Evolutionary conservation across 2,113 vertebrate genomes (phyloP).

Genomic region (Salvelinus fontinalis): DNA sequence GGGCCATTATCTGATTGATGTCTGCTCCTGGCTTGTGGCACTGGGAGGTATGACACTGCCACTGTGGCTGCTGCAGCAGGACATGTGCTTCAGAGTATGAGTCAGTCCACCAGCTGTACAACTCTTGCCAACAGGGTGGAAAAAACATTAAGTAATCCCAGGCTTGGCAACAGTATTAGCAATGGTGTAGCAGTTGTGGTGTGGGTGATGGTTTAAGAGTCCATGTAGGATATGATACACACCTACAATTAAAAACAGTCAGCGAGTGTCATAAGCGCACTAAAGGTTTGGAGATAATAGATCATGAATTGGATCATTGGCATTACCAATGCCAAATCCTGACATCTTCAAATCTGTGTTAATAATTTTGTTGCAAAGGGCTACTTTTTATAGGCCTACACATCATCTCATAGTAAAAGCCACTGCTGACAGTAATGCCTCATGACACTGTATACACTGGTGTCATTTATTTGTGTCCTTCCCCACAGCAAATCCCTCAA

Average conservation of each 20-base stretch:
- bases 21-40: background rate
- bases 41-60: slow-evolving; percentile 10
- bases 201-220: slow-evolving; percentile 36
- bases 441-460: background rate
- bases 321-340: no score
- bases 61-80: slow-evolving; percentile 42
- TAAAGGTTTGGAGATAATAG: no score
- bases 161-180: slow-evolving; percentile 25
- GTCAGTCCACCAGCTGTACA: slow-evolving; percentile 70
- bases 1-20: background rate
- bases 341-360: background rate
- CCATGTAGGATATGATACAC: no score
- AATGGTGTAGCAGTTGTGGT: slow-evolving; percentile 20
- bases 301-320: no score
- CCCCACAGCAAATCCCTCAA: slow-evolving; percentile 9
- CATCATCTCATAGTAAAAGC: background rate
- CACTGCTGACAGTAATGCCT: background rate
- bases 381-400: background rate
- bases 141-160: slow-evolving; percentile 45
- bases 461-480: slow-evolving; percentile 5
- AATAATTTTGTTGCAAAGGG: no score
- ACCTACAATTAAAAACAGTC: no score
- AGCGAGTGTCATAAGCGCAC: no score
- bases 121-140: slow-evolving; percentile 47
- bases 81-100: slow-evolving; percentile 66